Conservation (phyloP, 2,113 vertebrate genomes). For the Brevimyrus niger region DNA sequence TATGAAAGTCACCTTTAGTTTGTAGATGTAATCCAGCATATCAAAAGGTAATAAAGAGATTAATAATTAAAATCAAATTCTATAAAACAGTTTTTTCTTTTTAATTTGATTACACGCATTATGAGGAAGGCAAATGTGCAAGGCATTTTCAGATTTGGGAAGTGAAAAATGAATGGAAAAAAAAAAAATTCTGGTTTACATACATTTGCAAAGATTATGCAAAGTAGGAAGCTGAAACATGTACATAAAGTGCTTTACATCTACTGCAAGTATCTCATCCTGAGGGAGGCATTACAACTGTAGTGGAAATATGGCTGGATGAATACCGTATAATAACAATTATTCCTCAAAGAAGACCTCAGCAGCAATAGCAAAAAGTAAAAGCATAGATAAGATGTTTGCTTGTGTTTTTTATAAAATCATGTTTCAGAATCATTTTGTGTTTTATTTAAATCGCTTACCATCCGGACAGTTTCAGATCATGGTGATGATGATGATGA, state of each 20-base stretch:
- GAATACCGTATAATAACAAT: neutral
- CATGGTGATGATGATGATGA: neutral
- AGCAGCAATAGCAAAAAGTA: neutral
- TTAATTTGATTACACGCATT: conserved; percentile 19
- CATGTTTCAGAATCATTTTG: neutral
- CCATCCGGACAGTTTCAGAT: neutral
- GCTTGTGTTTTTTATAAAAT: neutral
- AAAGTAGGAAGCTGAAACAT: neutral
- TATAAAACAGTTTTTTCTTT: conserved; percentile 8
- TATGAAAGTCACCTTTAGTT: conserved; percentile 23
- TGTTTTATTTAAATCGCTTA: neutral
- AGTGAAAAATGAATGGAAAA: neutral
- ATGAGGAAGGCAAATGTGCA: neutral
- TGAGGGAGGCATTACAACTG: neutral
- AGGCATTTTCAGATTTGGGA: neutral
- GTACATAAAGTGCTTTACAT: neutral
- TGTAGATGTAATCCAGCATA: conserved; percentile 1
- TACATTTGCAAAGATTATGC: neutral
- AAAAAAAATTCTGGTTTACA: neutral
- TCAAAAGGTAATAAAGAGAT: neutral
- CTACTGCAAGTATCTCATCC: neutral
- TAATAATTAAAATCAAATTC: conserved; percentile 15
- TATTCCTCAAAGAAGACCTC: neutral
- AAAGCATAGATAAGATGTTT: neutral
- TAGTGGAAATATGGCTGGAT: neutral